Base-by-base conservation (phyloP, 2,797 vertebrate genomes). In the Phoxinus dragarum region DNA sequence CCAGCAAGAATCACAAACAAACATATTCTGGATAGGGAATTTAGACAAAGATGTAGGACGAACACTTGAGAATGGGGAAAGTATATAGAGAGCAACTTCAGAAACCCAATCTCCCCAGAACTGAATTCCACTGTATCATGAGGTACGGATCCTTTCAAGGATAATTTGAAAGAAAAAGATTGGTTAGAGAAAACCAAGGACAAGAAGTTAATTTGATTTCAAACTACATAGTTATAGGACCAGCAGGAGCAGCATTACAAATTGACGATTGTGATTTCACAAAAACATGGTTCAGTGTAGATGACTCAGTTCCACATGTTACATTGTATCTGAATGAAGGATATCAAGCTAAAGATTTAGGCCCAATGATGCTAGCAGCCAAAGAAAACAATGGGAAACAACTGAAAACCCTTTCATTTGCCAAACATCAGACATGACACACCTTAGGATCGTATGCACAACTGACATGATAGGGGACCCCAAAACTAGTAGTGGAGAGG, bases 11-110 rank as follows among this genome's bases (percentile, higher is more conserved):
- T 4, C 10, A 2, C 1, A 27, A 3, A 1, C 49, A 5, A 27
- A 61, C 4, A 11, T 59, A 0, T 59, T 23, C 3, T 4, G 8
- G 56, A 1, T 59, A n/a, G 56, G 56, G 4, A 3, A 23, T 0
- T 0, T 59, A 9, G 56, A 59, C 0, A 1, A n/a, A 0, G 8
- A n/a, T 0, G 1, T 59, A 10, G 3, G 4, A 3, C 1, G 1
- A 2, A 2, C 1, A 3, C 2, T n/a, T 3, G 2, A 10, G 16
- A 4, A 16, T 59, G 56, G 56, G 56, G 8, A 23, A 59, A 4
- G 0, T 59, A 23, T 1, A 4, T 3, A 3, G 4, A 4, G 56
- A 3, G 0, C 56, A 59, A 1, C 6, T 56, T 0, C 8, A 1
- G 8, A 10, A 10, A 59, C 0, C 6, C 52, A 9, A 1, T 14